These are phyloP conservation scores for Drosophila mayaguana DNA, from an alignment of 2,888 invertebrate genomes.

Conservation along the genomic window DNA sequence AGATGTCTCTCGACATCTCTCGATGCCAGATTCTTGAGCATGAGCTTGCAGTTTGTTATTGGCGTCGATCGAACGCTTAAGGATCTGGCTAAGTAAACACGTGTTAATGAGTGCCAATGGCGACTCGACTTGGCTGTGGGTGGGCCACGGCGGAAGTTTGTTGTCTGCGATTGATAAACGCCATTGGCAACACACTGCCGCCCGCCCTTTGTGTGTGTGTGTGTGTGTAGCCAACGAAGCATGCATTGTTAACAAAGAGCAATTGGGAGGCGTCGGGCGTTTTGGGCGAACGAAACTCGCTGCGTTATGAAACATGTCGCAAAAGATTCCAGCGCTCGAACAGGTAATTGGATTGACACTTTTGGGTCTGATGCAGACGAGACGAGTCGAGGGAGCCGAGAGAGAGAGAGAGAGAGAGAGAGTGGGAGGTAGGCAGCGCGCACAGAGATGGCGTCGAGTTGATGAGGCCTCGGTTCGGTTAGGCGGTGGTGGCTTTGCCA, in stretches of 20 bases:
- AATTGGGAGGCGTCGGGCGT: slow-evolving; percentile 6
- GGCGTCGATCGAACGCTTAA: slow-evolving; percentile 71
- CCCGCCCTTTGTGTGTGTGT: background rate
- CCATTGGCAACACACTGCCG: slow-evolving; percentile 70
- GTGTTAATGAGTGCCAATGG: slow-evolving; percentile 76
- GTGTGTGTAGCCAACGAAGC: slow-evolving; percentile 67
- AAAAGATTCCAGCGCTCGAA: slow-evolving; percentile 81
- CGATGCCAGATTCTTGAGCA: slow-evolving; percentile 36
- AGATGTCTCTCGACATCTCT: background rate
- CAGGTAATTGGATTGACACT: slow-evolving; percentile 84
- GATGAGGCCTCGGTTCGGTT: slow-evolving; percentile 66
- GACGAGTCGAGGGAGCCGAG: background rate
- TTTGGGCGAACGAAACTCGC: slow-evolving; percentile 39
- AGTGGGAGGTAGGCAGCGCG: slow-evolving; percentile 13
- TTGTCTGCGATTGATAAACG: slow-evolving; percentile 74
- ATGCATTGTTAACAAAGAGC: slow-evolving; percentile 50
- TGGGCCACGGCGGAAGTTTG: slow-evolving; percentile 65
- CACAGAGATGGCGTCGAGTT: slow-evolving; percentile 61
- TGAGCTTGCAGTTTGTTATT: slow-evolving; percentile 79
- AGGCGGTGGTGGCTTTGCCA: slow-evolving; percentile 65
- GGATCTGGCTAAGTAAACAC: slow-evolving; percentile 77
- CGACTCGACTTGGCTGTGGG: slow-evolving; percentile 60
- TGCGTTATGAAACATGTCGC: slow-evolving; percentile 81
- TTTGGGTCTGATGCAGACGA: slow-evolving; percentile 68
- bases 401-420: background rate